Evolutionary conservation across 2,888 invertebrate genomes (phyloP).

Genomic region (Xestia rhomboidea): DNA sequence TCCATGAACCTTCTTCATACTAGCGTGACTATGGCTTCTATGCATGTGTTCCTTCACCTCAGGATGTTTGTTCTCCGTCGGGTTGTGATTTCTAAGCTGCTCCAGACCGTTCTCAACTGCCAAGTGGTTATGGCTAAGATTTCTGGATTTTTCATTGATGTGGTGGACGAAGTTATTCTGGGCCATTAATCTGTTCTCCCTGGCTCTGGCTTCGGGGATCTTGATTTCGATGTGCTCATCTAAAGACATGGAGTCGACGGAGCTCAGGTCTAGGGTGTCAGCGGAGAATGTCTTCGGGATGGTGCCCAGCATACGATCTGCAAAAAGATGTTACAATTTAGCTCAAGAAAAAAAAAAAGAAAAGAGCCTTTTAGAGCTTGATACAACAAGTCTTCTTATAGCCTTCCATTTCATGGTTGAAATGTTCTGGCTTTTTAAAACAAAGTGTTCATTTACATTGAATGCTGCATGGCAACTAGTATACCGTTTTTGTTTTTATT

Average conservation of each 20-base stretch:
- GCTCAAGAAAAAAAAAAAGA: not conserved
- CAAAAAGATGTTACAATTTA: slow-evolving; percentile 55
- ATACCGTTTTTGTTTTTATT: not conserved
- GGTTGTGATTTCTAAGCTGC: slow-evolving; percentile 70
- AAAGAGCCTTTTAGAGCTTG: not conserved
- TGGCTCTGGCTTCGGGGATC: slow-evolving; percentile 88
- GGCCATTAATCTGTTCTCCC: slow-evolving; percentile 88
- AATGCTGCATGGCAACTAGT: not conserved
- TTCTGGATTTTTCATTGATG: slow-evolving; percentile 85
- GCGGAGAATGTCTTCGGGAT: slow-evolving; percentile 90
- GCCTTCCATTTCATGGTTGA: not conserved
- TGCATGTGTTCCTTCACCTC: slow-evolving; percentile 80
- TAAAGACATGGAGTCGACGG: slow-evolving; percentile 91
- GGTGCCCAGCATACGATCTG: slow-evolving; percentile 88
- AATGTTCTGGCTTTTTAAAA: too few relatives aligned
- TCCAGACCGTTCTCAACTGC: slow-evolving; percentile 84
- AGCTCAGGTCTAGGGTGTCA: slow-evolving; percentile 91
- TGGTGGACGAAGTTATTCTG: slow-evolving; percentile 87
- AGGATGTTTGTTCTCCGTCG: slow-evolving; percentile 65
- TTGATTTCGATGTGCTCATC: slow-evolving; percentile 91
- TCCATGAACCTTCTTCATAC: slow-evolving; percentile 84
- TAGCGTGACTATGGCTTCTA: slow-evolving; percentile 87
- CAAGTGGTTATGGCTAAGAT: slow-evolving; percentile 82
- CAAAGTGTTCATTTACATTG: not conserved
- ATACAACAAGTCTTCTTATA: not conserved